A percentile compares a stretch with the other conserved stretches of the same genome.
phyloP scores from a whole-genome alignment of 2,888 invertebrate genomes.

The Drosophila melanosoma region DNA sequence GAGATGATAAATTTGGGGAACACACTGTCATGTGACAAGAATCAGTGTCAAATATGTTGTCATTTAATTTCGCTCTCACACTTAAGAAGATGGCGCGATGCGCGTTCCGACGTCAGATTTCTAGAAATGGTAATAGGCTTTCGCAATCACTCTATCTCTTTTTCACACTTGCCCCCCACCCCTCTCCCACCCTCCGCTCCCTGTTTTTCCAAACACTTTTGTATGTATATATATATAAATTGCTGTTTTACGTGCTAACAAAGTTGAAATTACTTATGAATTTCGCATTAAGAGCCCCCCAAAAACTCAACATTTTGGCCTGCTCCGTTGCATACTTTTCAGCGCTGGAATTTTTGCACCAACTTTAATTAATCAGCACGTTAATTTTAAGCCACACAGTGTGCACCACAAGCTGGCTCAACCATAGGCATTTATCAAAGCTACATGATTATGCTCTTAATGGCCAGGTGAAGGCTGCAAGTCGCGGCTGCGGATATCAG shows the following conservation, averaged over 20 bases:
- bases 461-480: conserved; percentile 62
- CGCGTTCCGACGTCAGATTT: conserved; percentile 66
- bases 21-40: conserved; percentile 75
- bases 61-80: conserved; percentile 78
- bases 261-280: conserved; percentile 67
- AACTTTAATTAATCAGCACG: conserved; percentile 76
- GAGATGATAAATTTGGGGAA: conserved; percentile 77
- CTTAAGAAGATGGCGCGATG: conserved; percentile 41
- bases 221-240: conserved; percentile 58
- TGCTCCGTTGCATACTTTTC: conserved; percentile 45
- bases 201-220: not conserved
- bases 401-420: conserved; percentile 3
- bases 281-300: conserved; percentile 53
- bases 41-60: conserved; percentile 81
- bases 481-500: conserved; percentile 3
- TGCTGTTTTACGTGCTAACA: conserved; percentile 58
- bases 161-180: conserved; percentile 20
- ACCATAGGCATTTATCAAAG: conserved; percentile 72
- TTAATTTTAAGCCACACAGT: conserved; percentile 48
- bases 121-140: conserved; percentile 76
- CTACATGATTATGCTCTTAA: conserved; percentile 80
- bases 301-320: not conserved
- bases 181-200: not conserved
- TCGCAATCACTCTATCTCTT: conserved; percentile 47
- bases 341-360: conserved; percentile 39